Evolutionary conservation across 2,888 invertebrate genomes (phyloP).

Genomic region (Campaea margaritaria): DNA sequence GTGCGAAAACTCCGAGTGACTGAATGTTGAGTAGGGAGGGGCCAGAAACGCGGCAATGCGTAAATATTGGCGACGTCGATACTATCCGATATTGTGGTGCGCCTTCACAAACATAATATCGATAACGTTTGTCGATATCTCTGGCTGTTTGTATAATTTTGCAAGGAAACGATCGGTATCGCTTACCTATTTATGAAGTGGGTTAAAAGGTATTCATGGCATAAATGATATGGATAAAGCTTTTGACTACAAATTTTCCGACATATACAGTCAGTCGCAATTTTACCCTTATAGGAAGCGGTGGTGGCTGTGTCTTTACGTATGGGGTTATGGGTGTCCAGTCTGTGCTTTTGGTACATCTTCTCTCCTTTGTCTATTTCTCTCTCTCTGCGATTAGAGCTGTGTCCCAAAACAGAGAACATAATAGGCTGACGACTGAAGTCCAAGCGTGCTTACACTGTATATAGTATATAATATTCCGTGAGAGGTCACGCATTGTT

Average conservation of each 20-base stretch:
- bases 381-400: no score
- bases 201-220: constrained; percentile 4
- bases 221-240: background rate
- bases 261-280: no score
- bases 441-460: no score
- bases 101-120: constrained; percentile 47
- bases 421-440: no score
- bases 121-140: constrained; percentile 37
- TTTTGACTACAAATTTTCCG: background rate
- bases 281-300: no score
- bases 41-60: constrained; percentile 22
- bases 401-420: no score
- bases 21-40: constrained; percentile 33
- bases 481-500: constrained; percentile 2
- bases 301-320: no score
- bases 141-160: constrained; percentile 13
- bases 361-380: no score
- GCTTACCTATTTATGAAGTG: constrained; percentile 1
- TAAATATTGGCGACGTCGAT: constrained; percentile 6
- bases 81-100: constrained; percentile 21
- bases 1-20: constrained; percentile 38
- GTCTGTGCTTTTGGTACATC: constrained; percentile 3
- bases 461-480: background rate
- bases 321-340: no score
- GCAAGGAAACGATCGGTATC: constrained; percentile 4